Evolutionary conservation across 2,113 vertebrate species (phyloP).

Genomic region (Strigops habroptila): DNA sequence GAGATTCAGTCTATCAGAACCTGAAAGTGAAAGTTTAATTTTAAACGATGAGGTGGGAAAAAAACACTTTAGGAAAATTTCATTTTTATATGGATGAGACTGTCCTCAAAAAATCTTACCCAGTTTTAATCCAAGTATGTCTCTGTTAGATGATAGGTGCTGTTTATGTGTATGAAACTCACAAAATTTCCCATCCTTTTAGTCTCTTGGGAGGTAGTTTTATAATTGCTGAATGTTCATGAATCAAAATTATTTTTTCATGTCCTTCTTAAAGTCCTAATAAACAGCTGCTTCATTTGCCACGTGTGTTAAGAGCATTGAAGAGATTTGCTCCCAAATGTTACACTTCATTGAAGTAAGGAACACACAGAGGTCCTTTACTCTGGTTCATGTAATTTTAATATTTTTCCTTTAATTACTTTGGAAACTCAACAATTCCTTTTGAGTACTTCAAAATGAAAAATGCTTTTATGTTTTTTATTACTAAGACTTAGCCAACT

Average conservation of each 20-base stretch:
- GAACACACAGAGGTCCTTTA: background rate
- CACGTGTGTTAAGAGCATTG: background rate
- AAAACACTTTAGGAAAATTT: background rate
- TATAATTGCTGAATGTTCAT: background rate
- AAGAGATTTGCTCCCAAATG: background rate
- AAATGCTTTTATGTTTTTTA: slow-evolving; percentile 15
- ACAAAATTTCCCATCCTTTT: background rate
- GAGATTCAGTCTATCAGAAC: background rate
- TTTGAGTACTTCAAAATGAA: background rate
- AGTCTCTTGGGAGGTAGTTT: fast-evolving
- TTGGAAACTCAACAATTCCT: background rate
- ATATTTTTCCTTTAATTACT: slow-evolving; percentile 6
- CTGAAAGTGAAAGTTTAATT: background rate
- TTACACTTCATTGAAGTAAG: background rate
- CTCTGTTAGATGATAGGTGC: background rate
- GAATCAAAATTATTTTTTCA: background rate
- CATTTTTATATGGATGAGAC: background rate
- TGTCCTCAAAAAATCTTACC: background rate
- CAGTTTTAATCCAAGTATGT: background rate
- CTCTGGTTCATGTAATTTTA: background rate
- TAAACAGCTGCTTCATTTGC: background rate
- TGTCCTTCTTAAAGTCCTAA: background rate
- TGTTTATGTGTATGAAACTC: background rate
- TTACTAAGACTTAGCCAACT: background rate
- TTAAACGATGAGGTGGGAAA: background rate